phyloP scores from a whole-genome alignment of 2,888 invertebrate species.

The Caenorhabditis wallacei region DNA sequence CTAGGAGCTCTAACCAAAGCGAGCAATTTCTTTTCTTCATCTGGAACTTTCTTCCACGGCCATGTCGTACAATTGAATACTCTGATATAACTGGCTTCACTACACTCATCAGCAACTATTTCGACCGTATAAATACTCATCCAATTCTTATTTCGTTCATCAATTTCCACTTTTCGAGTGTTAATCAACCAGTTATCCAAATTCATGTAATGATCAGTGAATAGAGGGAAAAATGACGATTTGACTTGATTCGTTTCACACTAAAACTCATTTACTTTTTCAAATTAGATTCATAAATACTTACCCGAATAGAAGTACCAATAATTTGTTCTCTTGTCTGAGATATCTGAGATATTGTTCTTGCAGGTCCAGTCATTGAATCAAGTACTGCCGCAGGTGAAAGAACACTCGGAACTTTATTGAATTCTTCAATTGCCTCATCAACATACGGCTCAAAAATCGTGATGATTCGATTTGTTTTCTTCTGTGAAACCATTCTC shows the following conservation, averaged over 20 bases:
- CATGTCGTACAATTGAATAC: conserved; percentile 44
- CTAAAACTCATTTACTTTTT: conserved; percentile 4
- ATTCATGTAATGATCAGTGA: conserved; percentile 41
- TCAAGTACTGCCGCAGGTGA: background rate
- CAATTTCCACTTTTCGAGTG: conserved; percentile 29
- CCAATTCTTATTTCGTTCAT: conserved; percentile 30
- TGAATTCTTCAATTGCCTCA: conserved; percentile 49
- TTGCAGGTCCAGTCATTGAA: background rate
- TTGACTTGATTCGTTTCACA: conserved; percentile 9
- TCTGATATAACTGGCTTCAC: conserved; percentile 19
- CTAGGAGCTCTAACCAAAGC: conserved; percentile 36
- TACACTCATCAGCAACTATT: conserved; percentile 32
- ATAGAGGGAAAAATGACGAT: conserved; percentile 25
- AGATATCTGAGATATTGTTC: background rate
- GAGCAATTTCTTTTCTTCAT: conserved; percentile 40
- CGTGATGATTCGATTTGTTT: conserved; percentile 20
- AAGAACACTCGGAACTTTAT: conserved; percentile 16
- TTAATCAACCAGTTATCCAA: conserved; percentile 45
- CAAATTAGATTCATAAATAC: background rate
- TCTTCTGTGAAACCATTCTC: conserved; percentile 21
- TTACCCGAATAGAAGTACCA: conserved; percentile 10
- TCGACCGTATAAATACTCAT: conserved; percentile 37
- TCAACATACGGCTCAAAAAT: conserved; percentile 39
- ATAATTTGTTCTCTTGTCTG: conserved; percentile 14
- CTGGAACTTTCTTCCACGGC: conserved; percentile 40